Base-by-base conservation (phyloP, 2,888 invertebrate genomes). In the Zygothrica quintamaculata region DNA sequence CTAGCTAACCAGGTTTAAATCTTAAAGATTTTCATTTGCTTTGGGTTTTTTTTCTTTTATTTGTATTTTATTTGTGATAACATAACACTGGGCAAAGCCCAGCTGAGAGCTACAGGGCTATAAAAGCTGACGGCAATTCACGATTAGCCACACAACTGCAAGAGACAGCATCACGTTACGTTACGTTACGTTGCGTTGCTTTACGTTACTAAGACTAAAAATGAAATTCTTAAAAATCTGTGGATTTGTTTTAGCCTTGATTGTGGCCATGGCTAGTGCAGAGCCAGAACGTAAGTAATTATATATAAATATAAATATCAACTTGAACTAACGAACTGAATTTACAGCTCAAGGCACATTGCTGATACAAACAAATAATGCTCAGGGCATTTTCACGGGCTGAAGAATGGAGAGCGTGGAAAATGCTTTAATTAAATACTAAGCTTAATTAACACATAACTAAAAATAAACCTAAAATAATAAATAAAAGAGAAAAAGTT, bases 201-300 rank as follows among this genome's bases (percentile, higher is more conserved):
- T n/a, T n/a, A n/a, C n/a, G n/a, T n/a, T n/a, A n/a, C n/a, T n/a
- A n/a, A n/a, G n/a, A n/a, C n/a, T n/a, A 26, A 74, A 68, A 13
- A 76, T 76, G 76, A 58, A 71, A 59, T 8, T 79, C 34, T 37
- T 66, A 15, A 56, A 26, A 34, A 75, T 75, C 43, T 75, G 62
- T 22, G 71, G 75, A 3, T 64, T 75, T 43, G 72, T 59, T 5
- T 33, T 70, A n/a, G 75, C 62, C 11, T 3, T 74, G 71, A 56
- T 78, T 70, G 47, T 78, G 55, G 78, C 72, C 1, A 1, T 77
- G 75, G 61, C 74, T 7, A 70, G 59, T 15, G 74, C 78, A 1
- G 48, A 29, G 18, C 75, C 75, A 1, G 60, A 64, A 36, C 75
- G 71, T 78, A 50, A 78, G 70, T 55, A 9, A 33, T 15, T 5